Percentiles rank a stretch among this genome's conserved stretches.
phyloP scores from a whole-genome alignment of 2,888 invertebrate species.

The Volucella bombylans region DNA sequence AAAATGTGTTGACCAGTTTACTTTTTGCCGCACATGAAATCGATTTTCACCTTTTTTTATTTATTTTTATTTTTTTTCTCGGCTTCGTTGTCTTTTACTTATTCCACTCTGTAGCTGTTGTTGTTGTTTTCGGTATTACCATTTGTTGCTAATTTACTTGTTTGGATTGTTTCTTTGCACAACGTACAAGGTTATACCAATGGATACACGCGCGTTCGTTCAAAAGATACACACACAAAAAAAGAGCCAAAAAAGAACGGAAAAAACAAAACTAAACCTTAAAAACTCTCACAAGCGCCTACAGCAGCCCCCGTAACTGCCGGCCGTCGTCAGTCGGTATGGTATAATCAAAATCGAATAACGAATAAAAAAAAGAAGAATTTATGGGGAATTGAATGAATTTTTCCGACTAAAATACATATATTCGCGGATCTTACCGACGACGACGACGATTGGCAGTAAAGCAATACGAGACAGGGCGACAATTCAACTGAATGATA shows the following conservation, averaged over 20 bases:
- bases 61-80: not conserved
- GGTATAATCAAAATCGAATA: slow-evolving; percentile 54
- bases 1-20: slow-evolving; percentile 48
- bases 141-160: slow-evolving; percentile 70
- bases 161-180: slow-evolving; percentile 61
- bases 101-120: not conserved
- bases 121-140: slow-evolving; percentile 26
- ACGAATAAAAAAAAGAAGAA: slow-evolving; percentile 28
- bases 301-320: slow-evolving; percentile 11
- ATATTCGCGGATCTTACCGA: not conserved
- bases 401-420: slow-evolving; percentile 48
- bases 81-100: not conserved
- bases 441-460: slow-evolving; percentile 9
- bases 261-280: slow-evolving; percentile 15
- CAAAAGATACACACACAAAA: slow-evolving; percentile 37
- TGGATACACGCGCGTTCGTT: slow-evolving; percentile 63
- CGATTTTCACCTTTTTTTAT: slow-evolving; percentile 49
- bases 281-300: slow-evolving; percentile 10
- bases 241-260: not conserved
- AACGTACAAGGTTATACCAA: slow-evolving; percentile 69
- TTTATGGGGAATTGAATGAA: slow-evolving; percentile 65
- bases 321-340: not conserved
- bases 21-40: slow-evolving; percentile 45
- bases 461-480: slow-evolving; percentile 66
- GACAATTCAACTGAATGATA: slow-evolving; percentile 72